A percentile compares a stretch with the other conserved stretches of the same genome.
Conservation (phyloP, 2,888 invertebrate genomes). For the Tachina grossa region DNA sequence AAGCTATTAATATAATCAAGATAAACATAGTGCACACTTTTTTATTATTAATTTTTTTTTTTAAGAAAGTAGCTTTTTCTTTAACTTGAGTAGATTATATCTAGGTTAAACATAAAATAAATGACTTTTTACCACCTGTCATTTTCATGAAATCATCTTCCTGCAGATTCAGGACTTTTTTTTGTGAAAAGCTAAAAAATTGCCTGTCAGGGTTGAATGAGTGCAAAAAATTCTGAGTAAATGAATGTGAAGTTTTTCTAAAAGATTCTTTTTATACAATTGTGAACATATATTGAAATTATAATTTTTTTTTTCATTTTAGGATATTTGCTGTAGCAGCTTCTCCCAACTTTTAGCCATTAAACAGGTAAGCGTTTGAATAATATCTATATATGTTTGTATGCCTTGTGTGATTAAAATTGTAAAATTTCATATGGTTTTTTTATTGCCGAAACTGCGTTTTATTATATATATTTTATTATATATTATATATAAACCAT, state of each 20-base stretch:
- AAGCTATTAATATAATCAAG: slow-evolving; percentile 18
- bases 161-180: neutral
- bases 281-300: slow-evolving; percentile 39
- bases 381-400: slow-evolving; percentile 33
- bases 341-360: slow-evolving; percentile 52
- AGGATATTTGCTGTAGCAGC: slow-evolving; percentile 4
- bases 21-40: neutral
- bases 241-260: neutral
- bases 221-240: neutral
- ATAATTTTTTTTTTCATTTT: slow-evolving; percentile 28
- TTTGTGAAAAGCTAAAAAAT: slow-evolving; percentile 35
- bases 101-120: slow-evolving; percentile 50
- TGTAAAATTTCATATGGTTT: neutral
- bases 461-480: too few relatives aligned
- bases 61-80: slow-evolving; percentile 3
- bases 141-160: slow-evolving; percentile 14
- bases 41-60: slow-evolving; percentile 3
- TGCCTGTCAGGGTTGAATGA: slow-evolving; percentile 22
- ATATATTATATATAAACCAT: too few relatives aligned
- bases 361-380: slow-evolving; percentile 49
- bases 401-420: neutral
- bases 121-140: slow-evolving; percentile 11
- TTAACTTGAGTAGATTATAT: slow-evolving; percentile 46
- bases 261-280: slow-evolving; percentile 11
- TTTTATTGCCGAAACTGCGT: too few relatives aligned